Base-by-base conservation (phyloP, 2,888 invertebrate species). In the Sceliomorpha sp. region DNA sequence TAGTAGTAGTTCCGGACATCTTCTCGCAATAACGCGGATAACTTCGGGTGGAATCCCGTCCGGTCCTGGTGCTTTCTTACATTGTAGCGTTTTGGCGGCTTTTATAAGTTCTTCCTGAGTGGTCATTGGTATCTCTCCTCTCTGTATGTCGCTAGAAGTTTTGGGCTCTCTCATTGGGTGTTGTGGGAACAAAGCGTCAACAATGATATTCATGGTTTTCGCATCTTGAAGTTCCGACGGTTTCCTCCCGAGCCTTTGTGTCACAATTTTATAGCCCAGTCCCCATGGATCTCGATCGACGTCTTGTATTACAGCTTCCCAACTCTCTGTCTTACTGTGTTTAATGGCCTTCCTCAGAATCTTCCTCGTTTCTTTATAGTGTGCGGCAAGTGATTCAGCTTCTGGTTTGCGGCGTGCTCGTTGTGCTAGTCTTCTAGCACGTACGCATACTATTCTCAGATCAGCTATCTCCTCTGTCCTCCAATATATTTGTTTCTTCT, bases 271-370 rank as follows among this genome's bases (percentile, higher is more conserved):
- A 51, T 76, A 76, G 3, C 70, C 74, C 12, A 56, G 10, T 7
- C 74, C 76, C 76, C 77, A 76, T 1, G 66, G 62, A 40, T 78
- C 73, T 13, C 34, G 36, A 14, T 70, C 45, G 1, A 80, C 48
- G 1, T 74, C 71, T 5, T 70, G 36, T 32, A 63, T 55, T 5
- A 80, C 53, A 5, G 55, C 31, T 24, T 51, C 60, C 80, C 75
- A 79, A 8, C 55, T 26, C 7, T 53, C 9, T 0, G 9, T 40
- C 24, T 78, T 79, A 9, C 40, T 59, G 1, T 8, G 10, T n/a
- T 55, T 45, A 12, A 71, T 71, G 5, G 32, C 45, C 4, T 12
- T 15, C 1, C 12, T 15, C 0, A 66, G 45, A 0, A 8, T 27
- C 34, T 60, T 53, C 14, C 20, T 59, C 7, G 64, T 66, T 39